Percentiles rank a stretch among this genome's conserved stretches.
phyloP scores from a whole-genome alignment of 2,888 invertebrate species.

The Lasius fuliginosus region DNA sequence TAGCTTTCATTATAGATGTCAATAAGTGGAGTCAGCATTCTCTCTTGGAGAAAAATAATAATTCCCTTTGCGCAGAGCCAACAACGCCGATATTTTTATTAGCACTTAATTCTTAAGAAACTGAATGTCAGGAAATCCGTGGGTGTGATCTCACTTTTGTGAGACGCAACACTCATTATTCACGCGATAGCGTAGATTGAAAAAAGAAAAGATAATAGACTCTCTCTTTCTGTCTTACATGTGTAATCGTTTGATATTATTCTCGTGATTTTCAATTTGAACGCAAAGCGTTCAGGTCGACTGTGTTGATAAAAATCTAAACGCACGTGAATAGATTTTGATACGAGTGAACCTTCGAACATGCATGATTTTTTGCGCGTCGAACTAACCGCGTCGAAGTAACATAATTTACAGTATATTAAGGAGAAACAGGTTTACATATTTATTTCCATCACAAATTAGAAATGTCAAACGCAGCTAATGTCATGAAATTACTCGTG shows the following conservation, averaged over 20 bases:
- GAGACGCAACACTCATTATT: background rate
- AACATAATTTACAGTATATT: background rate
- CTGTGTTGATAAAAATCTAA: constrained; percentile 25
- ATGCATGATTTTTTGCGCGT: constrained; percentile 2
- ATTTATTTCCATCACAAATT: constrained; percentile 27
- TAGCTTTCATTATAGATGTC: background rate
- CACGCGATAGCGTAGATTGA: background rate
- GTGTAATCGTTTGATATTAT: background rate
- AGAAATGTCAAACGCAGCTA: constrained; percentile 20
- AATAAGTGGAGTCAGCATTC: background rate
- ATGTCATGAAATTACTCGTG: background rate
- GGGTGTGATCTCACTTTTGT: constrained; percentile 7
- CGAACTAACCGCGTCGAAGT: background rate
- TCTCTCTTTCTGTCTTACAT: background rate
- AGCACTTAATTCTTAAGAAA: constrained; percentile 32
- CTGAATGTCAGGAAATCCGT: background rate
- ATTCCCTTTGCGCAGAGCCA: background rate
- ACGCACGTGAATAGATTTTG: constrained; percentile 6
- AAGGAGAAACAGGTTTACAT: constrained; percentile 24
- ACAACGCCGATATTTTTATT: constrained; percentile 2
- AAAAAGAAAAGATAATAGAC: background rate
- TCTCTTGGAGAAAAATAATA: constrained; percentile 17
- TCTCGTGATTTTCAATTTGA: constrained; percentile 24
- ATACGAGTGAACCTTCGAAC: background rate
- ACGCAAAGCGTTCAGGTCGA: constrained; percentile 22